Conservation (phyloP, 2,888 invertebrate genomes). For the Philonicus albiceps region DNA sequence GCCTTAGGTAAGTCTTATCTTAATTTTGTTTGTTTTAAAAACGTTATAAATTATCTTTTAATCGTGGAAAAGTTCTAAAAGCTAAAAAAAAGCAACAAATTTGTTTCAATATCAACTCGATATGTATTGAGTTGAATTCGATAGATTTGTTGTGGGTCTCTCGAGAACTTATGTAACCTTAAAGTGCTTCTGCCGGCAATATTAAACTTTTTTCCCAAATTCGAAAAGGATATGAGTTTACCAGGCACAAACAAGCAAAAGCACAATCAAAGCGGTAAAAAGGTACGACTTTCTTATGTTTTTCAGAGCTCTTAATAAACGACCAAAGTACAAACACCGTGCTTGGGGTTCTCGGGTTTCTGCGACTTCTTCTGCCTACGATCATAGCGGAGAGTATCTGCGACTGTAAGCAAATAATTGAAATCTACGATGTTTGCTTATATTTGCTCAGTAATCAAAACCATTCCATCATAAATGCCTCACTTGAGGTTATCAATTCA, state of each 20-base stretch:
- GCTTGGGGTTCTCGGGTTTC: slow-evolving; percentile 72
- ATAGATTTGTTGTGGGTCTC: neutral
- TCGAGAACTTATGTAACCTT: neutral
- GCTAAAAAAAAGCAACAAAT: neutral
- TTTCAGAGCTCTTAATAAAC: slow-evolving; percentile 57
- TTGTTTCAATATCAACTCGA: neutral
- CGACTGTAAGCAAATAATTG: slow-evolving; percentile 62
- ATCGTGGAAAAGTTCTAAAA: neutral
- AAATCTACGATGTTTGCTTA: slow-evolving; percentile 81
- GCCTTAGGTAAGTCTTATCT: slow-evolving; percentile 57
- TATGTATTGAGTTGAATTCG: neutral
- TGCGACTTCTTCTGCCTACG: slow-evolving; percentile 71
- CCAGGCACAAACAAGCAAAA: neutral
- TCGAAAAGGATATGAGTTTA: neutral
- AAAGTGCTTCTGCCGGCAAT: neutral
- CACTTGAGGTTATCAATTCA: slow-evolving; percentile 73
- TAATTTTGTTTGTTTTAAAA: neutral
- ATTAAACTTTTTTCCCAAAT: neutral
- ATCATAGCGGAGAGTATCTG: slow-evolving; percentile 57
- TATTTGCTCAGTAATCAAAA: slow-evolving; percentile 75
- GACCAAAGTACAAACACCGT: slow-evolving; percentile 65
- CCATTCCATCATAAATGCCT: slow-evolving; percentile 88
- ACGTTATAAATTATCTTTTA: neutral
- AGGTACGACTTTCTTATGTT: neutral
- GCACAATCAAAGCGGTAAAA: neutral